A percentile compares a stretch with the other conserved stretches of the same genome.
Conservation (phyloP, 2,797 vertebrate species). For the Petrocephalus sullivani region DNA sequence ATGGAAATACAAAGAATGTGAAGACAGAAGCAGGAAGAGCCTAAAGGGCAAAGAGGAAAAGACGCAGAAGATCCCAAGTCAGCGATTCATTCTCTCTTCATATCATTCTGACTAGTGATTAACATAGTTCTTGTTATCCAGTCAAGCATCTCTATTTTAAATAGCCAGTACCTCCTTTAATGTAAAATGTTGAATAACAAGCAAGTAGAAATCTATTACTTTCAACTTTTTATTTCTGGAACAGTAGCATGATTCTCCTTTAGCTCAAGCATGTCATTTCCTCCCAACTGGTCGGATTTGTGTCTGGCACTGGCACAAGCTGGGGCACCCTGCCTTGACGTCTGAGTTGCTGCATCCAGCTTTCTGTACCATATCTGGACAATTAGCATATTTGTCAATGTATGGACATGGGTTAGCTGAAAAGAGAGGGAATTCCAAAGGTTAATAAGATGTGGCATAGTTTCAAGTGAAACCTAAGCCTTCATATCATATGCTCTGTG, state of each 20-base stretch:
- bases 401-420: conserved; percentile 61
- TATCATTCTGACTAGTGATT: background rate
- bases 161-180: background rate
- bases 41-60: background rate
- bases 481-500: background rate
- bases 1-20: background rate
- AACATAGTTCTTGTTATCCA: background rate
- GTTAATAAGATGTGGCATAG: background rate
- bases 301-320: conserved; percentile 46
- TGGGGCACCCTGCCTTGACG: conserved; percentile 40
- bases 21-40: background rate
- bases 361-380: conserved; percentile 24
- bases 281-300: conserved; percentile 52
- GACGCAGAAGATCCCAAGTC: background rate
- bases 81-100: background rate
- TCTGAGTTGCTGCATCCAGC: conserved; percentile 25
- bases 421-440: conserved; percentile 7
- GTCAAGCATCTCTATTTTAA: background rate
- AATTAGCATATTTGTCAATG: conserved; percentile 51
- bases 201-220: background rate
- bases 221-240: background rate
- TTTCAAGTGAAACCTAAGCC: background rate
- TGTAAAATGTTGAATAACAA: background rate
- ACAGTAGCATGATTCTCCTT: background rate
- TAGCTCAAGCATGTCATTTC: conserved; percentile 11